Evolutionary conservation across 2,888 invertebrate genomes (phyloP), one percentile per base, ranked within the genome.

Genomic region (Pristionchus entomophagus): DNA sequence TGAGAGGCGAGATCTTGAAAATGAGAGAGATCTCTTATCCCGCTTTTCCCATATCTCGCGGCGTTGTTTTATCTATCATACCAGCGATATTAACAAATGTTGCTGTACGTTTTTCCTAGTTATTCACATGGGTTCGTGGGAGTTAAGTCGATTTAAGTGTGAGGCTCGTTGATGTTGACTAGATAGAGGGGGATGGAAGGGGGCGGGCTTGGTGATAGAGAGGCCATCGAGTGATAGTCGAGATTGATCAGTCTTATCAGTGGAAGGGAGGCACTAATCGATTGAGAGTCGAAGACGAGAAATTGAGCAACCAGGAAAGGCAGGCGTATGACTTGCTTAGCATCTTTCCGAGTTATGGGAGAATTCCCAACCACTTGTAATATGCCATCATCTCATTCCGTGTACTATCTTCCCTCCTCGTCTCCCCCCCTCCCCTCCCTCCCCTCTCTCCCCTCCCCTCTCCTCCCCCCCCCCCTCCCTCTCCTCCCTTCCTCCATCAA

Each of bases 161-260:
- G 17, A n/a, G n/a, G n/a, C n/a, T 78, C 5, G 29, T 32, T 51
- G 32, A 80, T 80, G 84, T 78, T 65, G 83, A 56, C 49, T 29
- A 45, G 77, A 77, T 45, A 84, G 45, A 78, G 86, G 56, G 86
- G 85, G n/a, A 85, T 56, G 77, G 51, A 49, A 53, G 85, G 17
- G 51, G 59, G 80, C 41, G 73, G 73, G 73, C n/a, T 4, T 41
- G 29, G 49, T 38, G 32, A 45, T 51, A 85, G 77, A 53, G 62
- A 69, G 38, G 59, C 45, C 73, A 78, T 32, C 6, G 32, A 35
- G 53, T 45, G 29, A 22, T 73, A 45, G 51, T 17, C 45, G 17
- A 59, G 29, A 73, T 81, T 78, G 65, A 56, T 82, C 85, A 85
- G 85, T 59, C 81, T 51, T 80, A 41, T 62, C 38, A 80, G 26